These are phyloP conservation scores for Psix sp. DNA, from an alignment of 1,140 invertebrate genomes.

Conservation along the genomic window DNA sequence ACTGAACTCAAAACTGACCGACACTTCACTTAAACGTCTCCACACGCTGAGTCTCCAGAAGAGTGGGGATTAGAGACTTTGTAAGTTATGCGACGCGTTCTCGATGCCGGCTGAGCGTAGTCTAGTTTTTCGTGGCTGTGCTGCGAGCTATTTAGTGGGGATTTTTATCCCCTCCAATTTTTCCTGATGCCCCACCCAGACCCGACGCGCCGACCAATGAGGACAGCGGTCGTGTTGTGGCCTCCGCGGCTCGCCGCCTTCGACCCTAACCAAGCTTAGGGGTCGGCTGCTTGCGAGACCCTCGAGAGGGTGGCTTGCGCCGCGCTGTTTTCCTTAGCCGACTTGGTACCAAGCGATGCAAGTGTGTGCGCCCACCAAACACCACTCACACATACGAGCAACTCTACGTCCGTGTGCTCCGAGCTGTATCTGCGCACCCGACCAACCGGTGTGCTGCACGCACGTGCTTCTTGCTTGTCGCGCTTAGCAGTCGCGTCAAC, in stretches of 20 bases:
- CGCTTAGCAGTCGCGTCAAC: constrained; percentile 25
- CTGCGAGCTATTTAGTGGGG: constrained; percentile 76
- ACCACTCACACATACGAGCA: neutral
- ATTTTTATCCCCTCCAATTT: constrained; percentile 76
- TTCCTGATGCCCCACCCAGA: constrained; percentile 75
- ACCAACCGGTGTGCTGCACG: constrained; percentile 34
- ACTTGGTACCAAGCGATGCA: constrained; percentile 20
- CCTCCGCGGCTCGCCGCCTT: constrained; percentile 76
- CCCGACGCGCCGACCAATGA: constrained; percentile 74
- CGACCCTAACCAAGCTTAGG: constrained; percentile 60
- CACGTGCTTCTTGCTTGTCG: constrained; percentile 12
- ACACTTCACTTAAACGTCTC: constrained; percentile 21
- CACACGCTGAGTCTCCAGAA: neutral
- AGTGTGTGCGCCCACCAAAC: constrained; percentile 9
- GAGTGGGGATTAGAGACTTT: constrained; percentile 4
- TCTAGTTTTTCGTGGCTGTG: constrained; percentile 75
- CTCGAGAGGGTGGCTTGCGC: constrained; percentile 43
- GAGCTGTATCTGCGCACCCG: constrained; percentile 10
- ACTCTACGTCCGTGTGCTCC: neutral
- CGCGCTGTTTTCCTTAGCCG: constrained; percentile 48
- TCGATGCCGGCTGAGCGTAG: constrained; percentile 74
- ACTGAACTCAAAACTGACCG: constrained; percentile 3
- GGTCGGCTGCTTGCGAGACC: constrained; percentile 53
- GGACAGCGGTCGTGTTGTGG: constrained; percentile 77
- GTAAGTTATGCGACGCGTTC: constrained; percentile 66